Conservation (phyloP, 2,797 vertebrate species). For the Sebastes baramenuke region DNA sequence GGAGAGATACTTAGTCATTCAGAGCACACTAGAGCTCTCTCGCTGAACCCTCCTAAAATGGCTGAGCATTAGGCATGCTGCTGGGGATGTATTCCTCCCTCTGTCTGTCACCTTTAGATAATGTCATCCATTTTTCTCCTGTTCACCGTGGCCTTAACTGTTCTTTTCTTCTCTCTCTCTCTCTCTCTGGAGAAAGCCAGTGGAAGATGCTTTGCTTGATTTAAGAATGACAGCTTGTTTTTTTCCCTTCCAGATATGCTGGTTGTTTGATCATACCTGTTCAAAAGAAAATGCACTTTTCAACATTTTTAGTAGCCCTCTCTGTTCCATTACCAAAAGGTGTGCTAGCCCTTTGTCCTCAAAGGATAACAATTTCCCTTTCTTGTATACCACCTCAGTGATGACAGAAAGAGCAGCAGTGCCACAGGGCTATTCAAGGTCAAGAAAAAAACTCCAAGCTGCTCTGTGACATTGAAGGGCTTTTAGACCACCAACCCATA, state of each 20-base stretch:
- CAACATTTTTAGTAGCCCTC: constrained; percentile 1
- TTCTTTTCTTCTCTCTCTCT: constrained; percentile 4
- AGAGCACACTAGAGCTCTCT: constrained; percentile 76
- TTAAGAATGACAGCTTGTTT: constrained; percentile 26
- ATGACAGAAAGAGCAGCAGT: constrained; percentile 43
- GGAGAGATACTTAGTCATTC: constrained; percentile 78
- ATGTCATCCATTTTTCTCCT: constrained; percentile 69
- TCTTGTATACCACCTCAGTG: constrained; percentile 29
- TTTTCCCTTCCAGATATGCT: background rate
- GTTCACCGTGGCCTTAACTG: constrained; percentile 28
- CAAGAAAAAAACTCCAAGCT: constrained; percentile 36
- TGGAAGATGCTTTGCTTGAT: constrained; percentile 27
- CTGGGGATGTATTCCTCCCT: constrained; percentile 67
- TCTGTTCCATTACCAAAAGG: constrained; percentile 36
- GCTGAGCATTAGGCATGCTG: constrained; percentile 78
- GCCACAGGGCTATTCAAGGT: constrained; percentile 61
- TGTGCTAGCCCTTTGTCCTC: constrained; percentile 28
- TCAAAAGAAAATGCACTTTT: constrained; percentile 37
- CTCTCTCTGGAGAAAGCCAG: constrained; percentile 1
- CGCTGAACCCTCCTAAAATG: constrained; percentile 81
- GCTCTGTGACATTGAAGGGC: constrained; percentile 39
- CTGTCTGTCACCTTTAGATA: constrained; percentile 79
- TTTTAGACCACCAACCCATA: constrained; percentile 50
- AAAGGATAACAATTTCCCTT: constrained; percentile 35
- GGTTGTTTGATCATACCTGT: constrained; percentile 40